Evolutionary conservation across 2,113 vertebrate species (phyloP).

Genomic region (Sylvia atricapilla): DNA sequence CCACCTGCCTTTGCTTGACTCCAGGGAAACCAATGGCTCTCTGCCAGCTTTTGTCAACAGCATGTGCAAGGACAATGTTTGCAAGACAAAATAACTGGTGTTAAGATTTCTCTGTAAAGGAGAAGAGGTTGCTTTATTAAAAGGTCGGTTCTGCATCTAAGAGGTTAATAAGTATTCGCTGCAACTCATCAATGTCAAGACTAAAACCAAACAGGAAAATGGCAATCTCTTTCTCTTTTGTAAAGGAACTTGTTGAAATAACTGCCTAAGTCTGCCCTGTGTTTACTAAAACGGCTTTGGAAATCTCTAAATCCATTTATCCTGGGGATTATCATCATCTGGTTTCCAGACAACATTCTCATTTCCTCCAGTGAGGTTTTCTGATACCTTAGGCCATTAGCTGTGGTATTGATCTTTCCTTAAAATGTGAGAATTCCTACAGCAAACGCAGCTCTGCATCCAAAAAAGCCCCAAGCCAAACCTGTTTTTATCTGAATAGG

Average conservation of each 20-base stretch:
- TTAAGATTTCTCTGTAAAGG: not conserved
- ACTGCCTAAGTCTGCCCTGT: constrained; percentile 57
- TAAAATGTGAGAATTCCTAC: constrained; percentile 59
- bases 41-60: not conserved
- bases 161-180: constrained; percentile 47
- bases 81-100: not conserved
- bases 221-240: constrained; percentile 54
- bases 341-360: constrained; percentile 71
- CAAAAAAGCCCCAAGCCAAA: not conserved
- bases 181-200: constrained; percentile 13
- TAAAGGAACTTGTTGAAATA: constrained; percentile 65
- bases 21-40: not conserved
- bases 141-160: constrained; percentile 15
- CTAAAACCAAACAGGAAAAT: constrained; percentile 64
- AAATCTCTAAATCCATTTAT: constrained; percentile 72
- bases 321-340: constrained; percentile 65
- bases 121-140: not conserved
- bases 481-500: constrained; percentile 56
- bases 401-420: constrained; percentile 68
- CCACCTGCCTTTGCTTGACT: not conserved
- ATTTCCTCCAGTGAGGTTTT: constrained; percentile 64
- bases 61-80: not conserved
- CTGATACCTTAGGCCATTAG: constrained; percentile 70
- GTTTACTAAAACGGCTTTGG: constrained; percentile 63
- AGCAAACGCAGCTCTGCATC: constrained; percentile 40